phyloP scores from a whole-genome alignment of 2,797 vertebrate species.

The Lepus oiostolus region DNA sequence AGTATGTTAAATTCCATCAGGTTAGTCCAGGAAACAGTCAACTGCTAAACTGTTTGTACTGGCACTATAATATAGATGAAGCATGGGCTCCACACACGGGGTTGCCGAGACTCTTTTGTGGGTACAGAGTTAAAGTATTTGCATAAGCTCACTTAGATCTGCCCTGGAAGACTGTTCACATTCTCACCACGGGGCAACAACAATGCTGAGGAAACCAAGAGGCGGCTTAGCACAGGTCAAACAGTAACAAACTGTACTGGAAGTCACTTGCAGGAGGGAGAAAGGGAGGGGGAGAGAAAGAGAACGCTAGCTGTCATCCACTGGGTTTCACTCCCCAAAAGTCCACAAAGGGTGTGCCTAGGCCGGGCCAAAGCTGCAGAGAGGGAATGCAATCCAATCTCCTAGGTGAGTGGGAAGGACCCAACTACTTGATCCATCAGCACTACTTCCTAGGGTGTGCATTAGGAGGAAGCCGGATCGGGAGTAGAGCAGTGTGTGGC shows the following conservation, averaged over 20 bases:
- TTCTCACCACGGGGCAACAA: background rate
- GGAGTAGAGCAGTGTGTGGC: no score
- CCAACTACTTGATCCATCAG: no score
- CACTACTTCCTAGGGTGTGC: no score
- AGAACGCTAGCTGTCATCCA: no score
- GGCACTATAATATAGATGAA: background rate
- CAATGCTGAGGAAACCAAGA: background rate
- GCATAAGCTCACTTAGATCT: background rate
- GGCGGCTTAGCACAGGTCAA: no score
- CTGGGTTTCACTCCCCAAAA: no score
- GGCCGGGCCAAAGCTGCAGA: background rate
- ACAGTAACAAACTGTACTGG: background rate
- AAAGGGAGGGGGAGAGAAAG: no score
- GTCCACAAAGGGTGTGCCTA: no score
- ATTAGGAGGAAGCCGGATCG: no score
- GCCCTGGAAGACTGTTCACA: background rate
- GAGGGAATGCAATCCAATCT: background rate
- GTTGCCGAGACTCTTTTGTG: background rate
- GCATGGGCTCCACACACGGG: background rate
- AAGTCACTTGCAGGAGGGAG: background rate
- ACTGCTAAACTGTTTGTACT: background rate
- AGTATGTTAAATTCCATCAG: constrained; percentile 9
- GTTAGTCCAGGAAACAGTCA: background rate
- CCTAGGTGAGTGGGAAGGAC: no score
- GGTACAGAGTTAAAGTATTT: background rate